Conservation (phyloP, 2,113 vertebrate genomes). For the Eolophus roseicapilla region DNA sequence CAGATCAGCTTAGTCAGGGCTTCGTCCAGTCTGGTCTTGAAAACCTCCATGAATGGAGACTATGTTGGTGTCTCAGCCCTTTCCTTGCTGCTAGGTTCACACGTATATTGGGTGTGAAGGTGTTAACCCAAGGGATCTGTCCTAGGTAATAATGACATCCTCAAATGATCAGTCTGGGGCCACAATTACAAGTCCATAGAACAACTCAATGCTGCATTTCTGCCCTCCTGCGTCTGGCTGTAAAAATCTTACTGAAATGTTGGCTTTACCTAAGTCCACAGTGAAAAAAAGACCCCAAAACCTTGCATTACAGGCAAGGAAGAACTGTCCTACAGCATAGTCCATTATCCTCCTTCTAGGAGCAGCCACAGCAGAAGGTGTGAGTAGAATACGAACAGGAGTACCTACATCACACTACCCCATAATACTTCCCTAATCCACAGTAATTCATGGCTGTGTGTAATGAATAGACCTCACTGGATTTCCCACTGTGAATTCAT, state of each 20-base stretch:
- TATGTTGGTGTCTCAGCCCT: background rate
- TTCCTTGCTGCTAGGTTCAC: background rate
- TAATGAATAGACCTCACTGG: background rate
- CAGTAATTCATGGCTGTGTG: background rate
- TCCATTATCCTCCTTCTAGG: background rate
- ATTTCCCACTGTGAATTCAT: background rate
- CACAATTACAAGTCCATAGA: background rate
- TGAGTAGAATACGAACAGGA: background rate
- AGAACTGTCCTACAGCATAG: background rate
- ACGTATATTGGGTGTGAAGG: accelerated
- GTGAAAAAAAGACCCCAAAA: background rate
- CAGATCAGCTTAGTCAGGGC: background rate
- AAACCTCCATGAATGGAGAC: background rate
- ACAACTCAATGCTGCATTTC: background rate
- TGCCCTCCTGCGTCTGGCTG: background rate
- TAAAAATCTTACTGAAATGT: background rate
- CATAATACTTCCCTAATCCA: background rate
- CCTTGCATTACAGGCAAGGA: background rate
- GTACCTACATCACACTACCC: background rate
- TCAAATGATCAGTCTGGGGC: background rate
- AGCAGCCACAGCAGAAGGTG: background rate
- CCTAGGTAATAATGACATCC: background rate
- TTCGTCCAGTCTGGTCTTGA: background rate
- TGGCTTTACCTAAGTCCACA: background rate
- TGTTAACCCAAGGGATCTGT: background rate